Evolutionary conservation across 2,888 invertebrate genomes (phyloP).

Genomic region (Leptura quadrifasciata): DNA sequence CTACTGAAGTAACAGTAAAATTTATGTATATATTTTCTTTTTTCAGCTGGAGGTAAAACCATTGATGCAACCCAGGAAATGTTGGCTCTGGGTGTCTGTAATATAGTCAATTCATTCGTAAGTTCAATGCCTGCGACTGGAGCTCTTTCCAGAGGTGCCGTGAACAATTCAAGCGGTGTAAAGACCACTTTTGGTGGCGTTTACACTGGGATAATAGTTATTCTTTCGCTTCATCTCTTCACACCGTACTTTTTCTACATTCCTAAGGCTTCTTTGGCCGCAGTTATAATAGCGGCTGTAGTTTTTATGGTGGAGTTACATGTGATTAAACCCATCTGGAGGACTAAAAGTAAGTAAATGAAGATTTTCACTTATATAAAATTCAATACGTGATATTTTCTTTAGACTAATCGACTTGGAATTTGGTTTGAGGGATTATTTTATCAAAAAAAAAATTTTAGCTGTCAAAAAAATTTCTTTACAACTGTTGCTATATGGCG

Average conservation of each 20-base stretch:
- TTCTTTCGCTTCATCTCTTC: slow-evolving; percentile 77
- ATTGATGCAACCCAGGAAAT: slow-evolving; percentile 85
- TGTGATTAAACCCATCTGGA: slow-evolving; percentile 80
- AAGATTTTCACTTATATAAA: neutral
- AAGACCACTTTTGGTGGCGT: slow-evolving; percentile 81
- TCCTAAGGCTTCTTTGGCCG: slow-evolving; percentile 81
- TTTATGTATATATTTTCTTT: too few relatives aligned
- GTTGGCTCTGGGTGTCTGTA: slow-evolving; percentile 80
- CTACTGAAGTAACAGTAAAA: too few relatives aligned
- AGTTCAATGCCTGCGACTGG: slow-evolving; percentile 82
- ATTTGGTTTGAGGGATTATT: too few relatives aligned
- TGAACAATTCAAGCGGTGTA: slow-evolving; percentile 84
- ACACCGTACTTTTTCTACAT: slow-evolving; percentile 81
- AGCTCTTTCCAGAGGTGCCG: slow-evolving; percentile 80
- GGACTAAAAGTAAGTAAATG: slow-evolving; percentile 77
- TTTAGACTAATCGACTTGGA: too few relatives aligned
- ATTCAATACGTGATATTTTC: too few relatives aligned
- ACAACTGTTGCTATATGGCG: too few relatives aligned
- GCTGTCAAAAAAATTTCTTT: too few relatives aligned
- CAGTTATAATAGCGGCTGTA: slow-evolving; percentile 84
- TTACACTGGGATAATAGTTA: slow-evolving; percentile 77
- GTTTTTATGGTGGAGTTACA: slow-evolving; percentile 82
- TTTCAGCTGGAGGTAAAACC: slow-evolving; percentile 76
- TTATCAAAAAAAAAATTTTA: too few relatives aligned
- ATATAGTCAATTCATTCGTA: slow-evolving; percentile 81